These are phyloP conservation scores for Caenorhabditis wallacei DNA, from an alignment of 2,888 invertebrate species.

Conservation along the genomic window DNA sequence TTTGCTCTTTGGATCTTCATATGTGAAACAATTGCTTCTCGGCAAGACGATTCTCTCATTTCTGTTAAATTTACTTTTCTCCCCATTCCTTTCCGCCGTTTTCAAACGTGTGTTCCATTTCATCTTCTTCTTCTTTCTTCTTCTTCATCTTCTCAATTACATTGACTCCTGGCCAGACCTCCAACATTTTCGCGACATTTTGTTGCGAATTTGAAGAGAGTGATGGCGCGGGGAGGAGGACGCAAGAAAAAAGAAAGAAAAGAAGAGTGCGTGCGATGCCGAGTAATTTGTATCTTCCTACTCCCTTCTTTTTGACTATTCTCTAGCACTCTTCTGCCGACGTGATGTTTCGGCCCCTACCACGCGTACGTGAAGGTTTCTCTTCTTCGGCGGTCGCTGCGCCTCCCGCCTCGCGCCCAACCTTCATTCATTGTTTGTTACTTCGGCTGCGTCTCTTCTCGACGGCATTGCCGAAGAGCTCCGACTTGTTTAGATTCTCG, in stretches of 20 bases:
- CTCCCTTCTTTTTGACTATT: conserved; percentile 24
- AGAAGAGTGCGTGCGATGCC: conserved; percentile 61
- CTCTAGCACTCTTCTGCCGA: conserved; percentile 22
- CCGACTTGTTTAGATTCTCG: conserved; percentile 34
- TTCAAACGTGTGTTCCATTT: conserved; percentile 47
- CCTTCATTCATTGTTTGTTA: conserved; percentile 48
- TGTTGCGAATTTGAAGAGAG: conserved; percentile 47
- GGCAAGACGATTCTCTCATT: background rate
- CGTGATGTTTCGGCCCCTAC: conserved; percentile 40
- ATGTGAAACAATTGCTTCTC: conserved; percentile 13
- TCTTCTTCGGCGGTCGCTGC: conserved; percentile 22
- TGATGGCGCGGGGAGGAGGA: conserved; percentile 23
- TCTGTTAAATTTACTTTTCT: conserved; percentile 12
- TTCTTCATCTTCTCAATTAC: conserved; percentile 41
- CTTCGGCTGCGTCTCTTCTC: conserved; percentile 49
- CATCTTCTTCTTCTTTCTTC: no score
- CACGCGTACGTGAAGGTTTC: conserved; percentile 53
- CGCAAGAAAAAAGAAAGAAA: conserved; percentile 25
- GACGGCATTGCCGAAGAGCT: conserved; percentile 25
- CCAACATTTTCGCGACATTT: conserved; percentile 52
- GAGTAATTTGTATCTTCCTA: conserved; percentile 58
- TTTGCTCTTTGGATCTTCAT: conserved; percentile 12
- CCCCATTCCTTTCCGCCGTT: background rate
- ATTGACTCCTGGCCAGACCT: conserved; percentile 23
- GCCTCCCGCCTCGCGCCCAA: conserved; percentile 50